Evolutionary conservation across 2,113 vertebrate species (phyloP).

Genomic region (Paedocypris sp.): DNA sequence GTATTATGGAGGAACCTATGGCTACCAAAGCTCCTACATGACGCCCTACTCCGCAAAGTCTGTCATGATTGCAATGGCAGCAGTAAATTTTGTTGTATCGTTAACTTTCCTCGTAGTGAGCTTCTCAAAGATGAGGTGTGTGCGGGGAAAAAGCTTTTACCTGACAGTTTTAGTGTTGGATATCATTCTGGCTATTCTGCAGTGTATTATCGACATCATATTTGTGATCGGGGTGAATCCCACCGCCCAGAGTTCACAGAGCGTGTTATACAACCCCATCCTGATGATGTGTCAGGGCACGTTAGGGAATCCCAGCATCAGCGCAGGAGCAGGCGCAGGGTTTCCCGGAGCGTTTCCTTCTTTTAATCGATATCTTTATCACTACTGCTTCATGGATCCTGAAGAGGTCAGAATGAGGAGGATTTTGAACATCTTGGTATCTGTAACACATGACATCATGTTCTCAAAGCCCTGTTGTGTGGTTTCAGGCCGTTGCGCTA

Average conservation of each 20-base stretch:
- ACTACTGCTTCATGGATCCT: conserved; percentile 80
- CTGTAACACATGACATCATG: background rate
- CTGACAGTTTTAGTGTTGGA: conserved; percentile 61
- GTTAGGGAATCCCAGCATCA: conserved; percentile 52
- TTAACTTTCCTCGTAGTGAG: conserved; percentile 66
- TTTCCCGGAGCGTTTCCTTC: conserved; percentile 48
- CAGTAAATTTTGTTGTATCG: conserved; percentile 66
- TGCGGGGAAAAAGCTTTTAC: conserved; percentile 67
- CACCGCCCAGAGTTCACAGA: conserved; percentile 67
- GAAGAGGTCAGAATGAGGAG: conserved; percentile 63
- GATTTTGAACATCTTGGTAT: background rate
- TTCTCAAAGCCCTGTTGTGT: background rate
- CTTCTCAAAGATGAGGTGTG: conserved; percentile 56
- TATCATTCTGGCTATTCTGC: conserved; percentile 63
- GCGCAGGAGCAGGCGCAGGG: conserved; percentile 41
- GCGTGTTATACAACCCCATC: conserved; percentile 68
- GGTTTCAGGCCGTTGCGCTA: conserved; percentile 62
- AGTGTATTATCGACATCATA: conserved; percentile 75
- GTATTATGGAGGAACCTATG: conserved; percentile 62
- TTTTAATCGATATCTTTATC: conserved; percentile 71
- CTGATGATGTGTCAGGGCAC: conserved; percentile 68
- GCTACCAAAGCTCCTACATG: conserved; percentile 55
- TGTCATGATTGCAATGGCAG: conserved; percentile 73
- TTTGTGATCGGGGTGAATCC: conserved; percentile 80
- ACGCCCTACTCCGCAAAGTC: conserved; percentile 71